These are phyloP conservation scores for Zoanthus sociatus DNA, from an alignment of 92 coral and sea anemone genomes.

Conservation along the genomic window DNA sequence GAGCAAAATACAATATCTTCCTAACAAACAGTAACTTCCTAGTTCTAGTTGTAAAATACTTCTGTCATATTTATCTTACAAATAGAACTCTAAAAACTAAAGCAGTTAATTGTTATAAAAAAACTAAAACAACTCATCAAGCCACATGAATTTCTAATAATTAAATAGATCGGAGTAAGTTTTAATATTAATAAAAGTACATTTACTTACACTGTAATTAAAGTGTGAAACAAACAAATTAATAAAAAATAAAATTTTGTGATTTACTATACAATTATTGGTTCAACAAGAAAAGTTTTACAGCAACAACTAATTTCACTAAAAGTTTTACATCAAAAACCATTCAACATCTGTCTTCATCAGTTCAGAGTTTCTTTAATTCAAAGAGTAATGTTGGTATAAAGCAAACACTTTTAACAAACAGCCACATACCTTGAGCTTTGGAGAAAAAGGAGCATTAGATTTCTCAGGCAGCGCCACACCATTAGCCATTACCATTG, in stretches of 20 bases:
- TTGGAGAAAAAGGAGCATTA: conserved; percentile 84
- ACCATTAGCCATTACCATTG: conserved; percentile 49
- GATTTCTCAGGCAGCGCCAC: conserved; percentile 28
- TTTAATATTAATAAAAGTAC: too few species aligned
- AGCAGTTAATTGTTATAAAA: not conserved
- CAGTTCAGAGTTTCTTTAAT: not conserved
- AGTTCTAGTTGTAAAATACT: not conserved
- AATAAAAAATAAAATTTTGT: too few species aligned
- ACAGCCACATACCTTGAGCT: conserved; percentile 71
- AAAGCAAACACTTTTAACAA: not conserved
- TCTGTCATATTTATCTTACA: not conserved
- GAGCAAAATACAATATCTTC: not conserved
- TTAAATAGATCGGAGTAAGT: too few species aligned
- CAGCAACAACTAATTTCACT: not conserved
- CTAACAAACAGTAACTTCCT: not conserved
- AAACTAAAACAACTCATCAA: not conserved
- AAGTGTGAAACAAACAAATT: too few species aligned
- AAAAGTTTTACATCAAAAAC: not conserved
- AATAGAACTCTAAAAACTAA: not conserved
- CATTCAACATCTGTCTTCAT: not conserved
- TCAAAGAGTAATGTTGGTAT: not conserved
- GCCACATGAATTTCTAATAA: not conserved
- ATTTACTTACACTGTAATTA: too few species aligned
- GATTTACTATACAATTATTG: too few species aligned
- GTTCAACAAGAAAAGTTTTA: not conserved